phyloP scores from a whole-genome alignment of 2,113 vertebrate species.

The Zosterops pallidus region DNA sequence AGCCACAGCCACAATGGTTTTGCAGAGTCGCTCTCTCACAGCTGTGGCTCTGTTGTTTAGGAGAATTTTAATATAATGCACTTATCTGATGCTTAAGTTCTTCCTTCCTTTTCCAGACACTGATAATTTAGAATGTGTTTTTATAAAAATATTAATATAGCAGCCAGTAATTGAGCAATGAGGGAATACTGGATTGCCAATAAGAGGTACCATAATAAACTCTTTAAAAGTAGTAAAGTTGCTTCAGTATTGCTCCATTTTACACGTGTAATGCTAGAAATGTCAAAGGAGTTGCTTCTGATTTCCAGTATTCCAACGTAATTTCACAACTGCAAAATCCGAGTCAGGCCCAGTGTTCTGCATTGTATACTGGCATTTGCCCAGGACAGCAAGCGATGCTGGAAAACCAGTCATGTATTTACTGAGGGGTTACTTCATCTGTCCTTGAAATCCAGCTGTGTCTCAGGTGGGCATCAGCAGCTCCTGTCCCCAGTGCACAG shows the following conservation, averaged over 20 bases:
- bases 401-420: not conserved
- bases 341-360: not conserved
- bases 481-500: not conserved
- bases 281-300: not conserved
- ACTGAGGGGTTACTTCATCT: not conserved
- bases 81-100: not conserved
- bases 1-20: not conserved
- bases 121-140: not conserved
- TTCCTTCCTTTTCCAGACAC: not conserved
- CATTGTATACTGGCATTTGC: not conserved
- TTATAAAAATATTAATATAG: not conserved
- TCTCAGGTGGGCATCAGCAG: not conserved
- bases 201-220: not conserved
- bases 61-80: not conserved
- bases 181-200: not conserved
- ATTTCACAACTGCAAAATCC: not conserved
- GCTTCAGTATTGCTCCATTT: not conserved
- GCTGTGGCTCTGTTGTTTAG: not conserved
- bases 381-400: not conserved
- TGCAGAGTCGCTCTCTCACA: not conserved
- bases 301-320: not conserved
- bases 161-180: not conserved
- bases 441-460: not conserved
- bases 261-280: not conserved
- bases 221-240: not conserved